Conservation (phyloP, 2,888 invertebrate genomes). For the Chaetoderma sp. region DNA sequence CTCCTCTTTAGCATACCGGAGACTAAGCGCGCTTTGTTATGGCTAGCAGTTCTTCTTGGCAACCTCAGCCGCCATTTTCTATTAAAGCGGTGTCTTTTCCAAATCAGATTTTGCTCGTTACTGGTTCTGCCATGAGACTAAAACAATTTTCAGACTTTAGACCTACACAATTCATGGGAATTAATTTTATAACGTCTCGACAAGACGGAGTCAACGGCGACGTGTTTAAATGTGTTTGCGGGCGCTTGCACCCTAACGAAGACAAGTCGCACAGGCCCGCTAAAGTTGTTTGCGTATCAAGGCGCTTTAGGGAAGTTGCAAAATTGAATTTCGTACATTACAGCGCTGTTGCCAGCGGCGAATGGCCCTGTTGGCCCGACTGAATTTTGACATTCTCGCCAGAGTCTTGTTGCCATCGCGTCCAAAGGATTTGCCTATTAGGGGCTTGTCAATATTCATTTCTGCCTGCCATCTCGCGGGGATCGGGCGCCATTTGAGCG, state of each 20-base stretch:
- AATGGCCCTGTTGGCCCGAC: conserved; percentile 1
- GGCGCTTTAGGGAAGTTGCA: conserved; percentile 44
- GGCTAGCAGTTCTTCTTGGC: too few relatives aligned
- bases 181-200: conserved; percentile 53
- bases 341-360: neutral
- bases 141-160: conserved; percentile 57
- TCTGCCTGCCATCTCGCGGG: conserved; percentile 6
- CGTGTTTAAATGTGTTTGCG: conserved; percentile 59
- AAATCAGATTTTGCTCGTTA: conserved; percentile 48
- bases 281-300: conserved; percentile 34
- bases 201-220: conserved; percentile 42
- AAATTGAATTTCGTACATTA: conserved; percentile 56
- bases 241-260: conserved; percentile 47
- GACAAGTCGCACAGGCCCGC: conserved; percentile 40
- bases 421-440: conserved; percentile 25
- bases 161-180: conserved; percentile 49
- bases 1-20: too few relatives aligned
- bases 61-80: too few relatives aligned
- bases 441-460: conserved; percentile 24
- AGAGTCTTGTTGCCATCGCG: conserved; percentile 4
- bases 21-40: too few relatives aligned
- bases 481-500: too few relatives aligned
- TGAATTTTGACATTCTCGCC: conserved; percentile 20
- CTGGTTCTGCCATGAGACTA: conserved; percentile 48
- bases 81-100: conserved; percentile 27